Conservation (phyloP, 2,113 vertebrate genomes). For the Misgurnus anguillicaudatus region DNA sequence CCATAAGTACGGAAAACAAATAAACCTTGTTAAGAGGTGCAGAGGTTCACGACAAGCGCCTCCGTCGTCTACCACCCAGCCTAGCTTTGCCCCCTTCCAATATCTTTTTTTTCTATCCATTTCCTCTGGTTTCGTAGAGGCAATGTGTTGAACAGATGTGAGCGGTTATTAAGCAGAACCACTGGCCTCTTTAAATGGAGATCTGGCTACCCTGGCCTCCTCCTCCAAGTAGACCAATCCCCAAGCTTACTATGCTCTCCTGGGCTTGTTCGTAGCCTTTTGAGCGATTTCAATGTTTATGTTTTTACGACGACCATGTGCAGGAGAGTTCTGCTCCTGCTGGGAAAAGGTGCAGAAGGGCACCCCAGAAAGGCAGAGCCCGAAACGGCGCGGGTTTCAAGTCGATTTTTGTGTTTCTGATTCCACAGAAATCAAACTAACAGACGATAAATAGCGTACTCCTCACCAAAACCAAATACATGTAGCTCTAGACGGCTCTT, state of each 20-base stretch:
- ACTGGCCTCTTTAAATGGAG: conserved; percentile 70
- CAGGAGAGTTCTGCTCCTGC: conserved; percentile 51
- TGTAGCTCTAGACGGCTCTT: conserved; percentile 25
- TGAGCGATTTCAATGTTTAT: conserved; percentile 49
- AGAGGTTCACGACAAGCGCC: conserved; percentile 54
- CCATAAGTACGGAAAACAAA: conserved; percentile 69
- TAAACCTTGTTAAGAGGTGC: conserved; percentile 67
- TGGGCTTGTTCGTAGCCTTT: conserved; percentile 33
- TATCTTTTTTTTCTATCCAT: conserved; percentile 49
- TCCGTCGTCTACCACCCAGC: conserved; percentile 57
- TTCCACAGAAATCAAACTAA: not conserved
- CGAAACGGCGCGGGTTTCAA: not conserved
- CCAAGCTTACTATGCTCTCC: conserved; percentile 58
- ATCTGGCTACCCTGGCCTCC: conserved; percentile 60
- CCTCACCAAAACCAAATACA: conserved; percentile 48
- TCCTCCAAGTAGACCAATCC: conserved; percentile 66
- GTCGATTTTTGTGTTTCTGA: too few species aligned
- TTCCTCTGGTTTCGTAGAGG: conserved; percentile 60
- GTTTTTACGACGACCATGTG: conserved; percentile 60
- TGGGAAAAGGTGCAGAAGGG: conserved; percentile 54
- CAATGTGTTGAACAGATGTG: conserved; percentile 80
- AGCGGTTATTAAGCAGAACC: conserved; percentile 72
- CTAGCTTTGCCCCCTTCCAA: conserved; percentile 56
- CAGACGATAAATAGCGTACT: conserved; percentile 29
- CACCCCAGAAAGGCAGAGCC: conserved; percentile 57